Evolutionary conservation across 2,888 invertebrate species (phyloP).

Genomic region (Amphipyra tragopoginis): DNA sequence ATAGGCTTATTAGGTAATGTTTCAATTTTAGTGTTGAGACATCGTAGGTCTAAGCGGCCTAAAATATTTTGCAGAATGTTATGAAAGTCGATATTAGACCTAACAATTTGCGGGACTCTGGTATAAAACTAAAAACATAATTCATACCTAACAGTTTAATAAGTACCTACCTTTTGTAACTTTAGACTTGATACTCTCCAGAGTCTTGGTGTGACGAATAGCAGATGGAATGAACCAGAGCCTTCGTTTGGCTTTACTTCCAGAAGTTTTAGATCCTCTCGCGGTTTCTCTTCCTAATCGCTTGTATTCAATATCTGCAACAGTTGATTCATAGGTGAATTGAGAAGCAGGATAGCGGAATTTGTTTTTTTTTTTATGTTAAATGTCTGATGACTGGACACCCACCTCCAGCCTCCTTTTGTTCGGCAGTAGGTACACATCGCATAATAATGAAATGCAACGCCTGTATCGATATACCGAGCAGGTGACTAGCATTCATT

Average conservation of each 20-base stretch:
- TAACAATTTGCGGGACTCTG: background rate
- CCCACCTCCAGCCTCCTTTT: constrained; percentile 86
- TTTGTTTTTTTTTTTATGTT: background rate
- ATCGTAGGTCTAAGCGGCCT: too few relatives aligned
- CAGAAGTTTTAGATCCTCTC: constrained; percentile 70
- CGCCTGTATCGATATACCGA: constrained; percentile 86
- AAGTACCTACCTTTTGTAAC: constrained; percentile 77
- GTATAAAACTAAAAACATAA: background rate
- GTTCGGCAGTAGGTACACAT: constrained; percentile 89
- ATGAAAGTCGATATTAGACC: too few relatives aligned
- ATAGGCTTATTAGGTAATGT: too few relatives aligned
- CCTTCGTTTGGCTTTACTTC: constrained; percentile 79
- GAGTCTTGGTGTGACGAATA: constrained; percentile 85
- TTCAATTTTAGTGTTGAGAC: too few relatives aligned
- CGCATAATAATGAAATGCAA: constrained; percentile 87
- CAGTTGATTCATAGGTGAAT: too few relatives aligned
- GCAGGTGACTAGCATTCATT: constrained; percentile 89
- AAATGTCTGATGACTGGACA: constrained; percentile 31
- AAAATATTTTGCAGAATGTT: too few relatives aligned
- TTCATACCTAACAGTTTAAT: constrained; percentile 6
- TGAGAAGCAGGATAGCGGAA: too few relatives aligned
- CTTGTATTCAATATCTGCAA: constrained; percentile 87
- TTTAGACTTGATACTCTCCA: constrained; percentile 87
- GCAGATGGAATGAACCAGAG: constrained; percentile 89
- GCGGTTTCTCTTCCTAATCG: constrained; percentile 79